Percentiles rank a stretch among this genome's conserved stretches.
These are phyloP conservation scores for Hermatobates lingyangjiaoensis DNA, from an alignment of 1,140 invertebrate species.

Conservation along the genomic window DNA sequence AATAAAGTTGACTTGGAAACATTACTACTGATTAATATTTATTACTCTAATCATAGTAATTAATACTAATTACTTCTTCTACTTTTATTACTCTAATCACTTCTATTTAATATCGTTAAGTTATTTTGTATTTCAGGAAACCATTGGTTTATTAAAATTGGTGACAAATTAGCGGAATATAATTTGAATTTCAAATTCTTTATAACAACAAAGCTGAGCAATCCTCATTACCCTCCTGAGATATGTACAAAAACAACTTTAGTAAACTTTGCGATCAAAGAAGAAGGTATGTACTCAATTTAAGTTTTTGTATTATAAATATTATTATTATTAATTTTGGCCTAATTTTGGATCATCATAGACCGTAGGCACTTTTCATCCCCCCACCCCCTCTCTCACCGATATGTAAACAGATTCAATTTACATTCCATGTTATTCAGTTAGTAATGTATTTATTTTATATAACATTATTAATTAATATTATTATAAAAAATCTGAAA, in stretches of 20 bases:
- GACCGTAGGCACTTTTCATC: too few relatives aligned
- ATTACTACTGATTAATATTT: background rate
- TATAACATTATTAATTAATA: too few relatives aligned
- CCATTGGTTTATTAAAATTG: slow-evolving; percentile 54
- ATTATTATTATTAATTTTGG: too few relatives aligned
- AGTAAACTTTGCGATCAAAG: slow-evolving; percentile 84
- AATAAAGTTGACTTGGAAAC: too few relatives aligned
- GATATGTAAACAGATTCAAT: too few relatives aligned
- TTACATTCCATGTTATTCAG: too few relatives aligned
- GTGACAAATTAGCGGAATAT: slow-evolving; percentile 73
- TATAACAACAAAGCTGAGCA: slow-evolving; percentile 73
- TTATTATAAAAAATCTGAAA: too few relatives aligned
- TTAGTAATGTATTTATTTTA: too few relatives aligned
- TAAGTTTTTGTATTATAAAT: too few relatives aligned
- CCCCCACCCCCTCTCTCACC: too few relatives aligned
- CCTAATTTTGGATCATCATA: too few relatives aligned
- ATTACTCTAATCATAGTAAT: background rate
- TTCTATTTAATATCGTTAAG: background rate
- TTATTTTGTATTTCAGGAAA: slow-evolving; percentile 26
- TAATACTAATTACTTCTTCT: background rate
- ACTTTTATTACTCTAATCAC: background rate
- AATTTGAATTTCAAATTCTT: slow-evolving; percentile 60
- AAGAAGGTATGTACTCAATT: slow-evolving; percentile 36
- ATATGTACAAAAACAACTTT: slow-evolving; percentile 76
- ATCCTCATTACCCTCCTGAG: slow-evolving; percentile 81